phyloP scores from a whole-genome alignment of 2,888 invertebrate species.

The Ormia ochracea region DNA sequence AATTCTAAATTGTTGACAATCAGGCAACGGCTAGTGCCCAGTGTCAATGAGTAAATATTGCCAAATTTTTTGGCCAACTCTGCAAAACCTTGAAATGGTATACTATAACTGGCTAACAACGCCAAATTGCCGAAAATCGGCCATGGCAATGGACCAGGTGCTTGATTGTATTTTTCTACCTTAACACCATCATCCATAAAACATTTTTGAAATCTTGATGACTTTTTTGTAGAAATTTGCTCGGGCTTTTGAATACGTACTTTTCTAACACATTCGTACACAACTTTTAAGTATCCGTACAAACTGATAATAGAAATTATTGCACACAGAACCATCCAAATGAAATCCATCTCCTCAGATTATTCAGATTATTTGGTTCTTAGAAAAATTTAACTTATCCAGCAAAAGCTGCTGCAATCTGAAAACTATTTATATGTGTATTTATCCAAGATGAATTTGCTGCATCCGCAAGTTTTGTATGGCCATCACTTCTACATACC shows the following conservation, averaged over 20 bases:
- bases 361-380: too few relatives aligned
- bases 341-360: too few relatives aligned
- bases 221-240: constrained; percentile 4
- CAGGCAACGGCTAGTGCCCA: constrained; percentile 83
- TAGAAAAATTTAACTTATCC: too few relatives aligned
- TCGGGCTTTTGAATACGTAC: constrained; percentile 65
- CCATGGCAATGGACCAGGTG: constrained; percentile 83
- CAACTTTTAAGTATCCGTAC: constrained; percentile 65
- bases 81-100: constrained; percentile 86
- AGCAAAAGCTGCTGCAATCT: too few relatives aligned
- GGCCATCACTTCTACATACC: too few relatives aligned
- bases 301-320: constrained; percentile 53
- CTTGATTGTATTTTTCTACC: constrained; percentile 69
- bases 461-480: too few relatives aligned
- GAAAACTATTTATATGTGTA: too few relatives aligned
- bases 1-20: constrained; percentile 85
- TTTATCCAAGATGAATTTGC: too few relatives aligned
- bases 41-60: constrained; percentile 82
- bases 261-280: constrained; percentile 67
- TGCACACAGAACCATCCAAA: constrained; percentile 38
- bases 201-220: too few relatives aligned
- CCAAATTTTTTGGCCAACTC: constrained; percentile 83
- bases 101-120: constrained; percentile 80
- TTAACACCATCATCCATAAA: not conserved
- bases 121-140: constrained; percentile 85